Evolutionary conservation across 2,797 vertebrate genomes (phyloP).

Genomic region (Anguilla anguilla): DNA sequence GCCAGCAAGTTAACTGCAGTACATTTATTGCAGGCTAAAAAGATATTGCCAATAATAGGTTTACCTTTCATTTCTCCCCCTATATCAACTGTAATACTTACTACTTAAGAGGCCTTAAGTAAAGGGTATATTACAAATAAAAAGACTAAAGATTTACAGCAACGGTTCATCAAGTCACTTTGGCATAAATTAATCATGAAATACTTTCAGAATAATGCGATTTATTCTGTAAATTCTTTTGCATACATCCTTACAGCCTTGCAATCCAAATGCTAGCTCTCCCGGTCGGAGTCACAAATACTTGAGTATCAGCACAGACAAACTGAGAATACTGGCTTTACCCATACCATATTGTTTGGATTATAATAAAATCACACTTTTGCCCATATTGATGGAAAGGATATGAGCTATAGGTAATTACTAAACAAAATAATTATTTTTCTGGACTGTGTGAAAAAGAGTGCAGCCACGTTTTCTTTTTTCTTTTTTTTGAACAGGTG

Average conservation of each 20-base stretch:
- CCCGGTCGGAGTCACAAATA: not conserved
- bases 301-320: not conserved
- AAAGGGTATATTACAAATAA: not conserved
- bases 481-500: not conserved
- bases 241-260: not conserved
- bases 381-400: not conserved
- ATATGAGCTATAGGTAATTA: not conserved
- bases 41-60: too few relatives aligned
- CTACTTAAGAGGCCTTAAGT: not conserved
- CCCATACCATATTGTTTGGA: not conserved
- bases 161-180: not conserved
- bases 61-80: not conserved
- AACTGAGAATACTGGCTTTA: not conserved
- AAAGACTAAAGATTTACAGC: not conserved
- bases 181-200: not conserved
- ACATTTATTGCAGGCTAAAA: not conserved
- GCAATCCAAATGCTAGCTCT: not conserved
- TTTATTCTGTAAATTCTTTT: slow-evolving; percentile 3
- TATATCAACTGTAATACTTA: not conserved
- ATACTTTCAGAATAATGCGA: not conserved
- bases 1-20: not conserved
- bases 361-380: slow-evolving; percentile 6
- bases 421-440: too few relatives aligned
- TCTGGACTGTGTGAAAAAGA: too few relatives aligned
- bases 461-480: not conserved